Evolutionary conservation across 2,113 vertebrate species (phyloP), one percentile per base, ranked within the genome.

Genomic region (Alligator mississippiensis): DNA sequence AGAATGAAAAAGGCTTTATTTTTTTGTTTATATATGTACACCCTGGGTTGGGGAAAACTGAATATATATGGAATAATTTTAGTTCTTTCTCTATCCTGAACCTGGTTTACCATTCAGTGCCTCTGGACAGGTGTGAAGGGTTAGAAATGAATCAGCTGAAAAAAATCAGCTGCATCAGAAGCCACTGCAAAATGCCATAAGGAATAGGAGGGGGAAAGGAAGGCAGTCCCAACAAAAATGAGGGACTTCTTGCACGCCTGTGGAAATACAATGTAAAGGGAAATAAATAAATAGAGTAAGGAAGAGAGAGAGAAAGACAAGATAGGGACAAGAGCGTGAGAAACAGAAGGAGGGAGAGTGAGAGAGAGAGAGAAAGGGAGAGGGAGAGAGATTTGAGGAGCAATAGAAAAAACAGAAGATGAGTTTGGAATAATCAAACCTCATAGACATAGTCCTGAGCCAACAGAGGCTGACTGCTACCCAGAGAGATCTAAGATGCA

Each of bases 231-330:
- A 58, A 54, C 76, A 90, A 19, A 47, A 47, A 47, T 38, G 7
- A 68, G 17, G 30, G 16, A 9, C 64, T 30, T 68, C 14, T 30
- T n/a, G 28, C 64, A n/a, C 21, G 21, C 6, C 12, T 0, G 0
- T 17, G 27, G 15, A 74, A 68, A 70, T 5, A 3, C 11, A 38
- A 30, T 27, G 85, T 24, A 62, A 82, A 87, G 34, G 76, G 57
- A 2, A 4, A 78, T 22, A 68, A 4, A 78, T 22, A 68, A 78
- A 90, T 55, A 74, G 24, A 21, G 8, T 0, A 1, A 47, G 9
- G 84, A 38, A 47, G 84, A 66, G 55, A 18, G 24, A 62, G 28
- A 25, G 18, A 61, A 18, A 7, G 22, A n/a, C 62, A 87, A 94
- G 17, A 1, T 21, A 10, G 15, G 34, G 61, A 38, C 16, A 80